phyloP scores from a whole-genome alignment of 2,113 vertebrate genomes.

The Delphinus delphis region DNA sequence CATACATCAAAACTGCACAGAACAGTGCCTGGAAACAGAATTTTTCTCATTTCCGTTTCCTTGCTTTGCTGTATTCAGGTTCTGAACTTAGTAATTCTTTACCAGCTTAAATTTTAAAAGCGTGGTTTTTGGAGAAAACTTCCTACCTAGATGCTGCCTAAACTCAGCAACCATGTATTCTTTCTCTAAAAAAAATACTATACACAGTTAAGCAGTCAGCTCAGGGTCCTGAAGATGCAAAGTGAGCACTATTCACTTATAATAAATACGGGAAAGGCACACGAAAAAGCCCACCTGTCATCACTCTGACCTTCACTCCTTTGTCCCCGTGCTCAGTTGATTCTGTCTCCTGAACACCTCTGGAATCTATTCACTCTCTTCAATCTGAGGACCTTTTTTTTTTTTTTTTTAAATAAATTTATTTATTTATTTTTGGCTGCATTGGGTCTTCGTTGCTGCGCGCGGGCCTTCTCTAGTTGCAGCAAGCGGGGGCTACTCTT shows the following conservation, averaged over 20 bases:
- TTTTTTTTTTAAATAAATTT: no score
- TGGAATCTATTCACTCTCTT: background rate
- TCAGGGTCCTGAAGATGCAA: background rate
- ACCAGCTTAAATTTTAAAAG: background rate
- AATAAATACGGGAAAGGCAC: background rate
- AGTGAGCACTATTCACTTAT: background rate
- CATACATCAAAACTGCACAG: background rate
- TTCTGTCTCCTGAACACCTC: background rate
- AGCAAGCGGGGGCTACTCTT: no score
- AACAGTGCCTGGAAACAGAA: background rate
- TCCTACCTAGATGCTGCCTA: background rate
- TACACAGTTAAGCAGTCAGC: background rate
- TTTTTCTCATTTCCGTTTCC: background rate
- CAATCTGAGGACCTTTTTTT: background rate
- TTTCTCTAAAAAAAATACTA: background rate
- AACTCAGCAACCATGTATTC: background rate
- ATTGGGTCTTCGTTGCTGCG: no score
- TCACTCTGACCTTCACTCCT: background rate
- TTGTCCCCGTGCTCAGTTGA: background rate
- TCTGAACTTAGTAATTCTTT: background rate
- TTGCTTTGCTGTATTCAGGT: background rate
- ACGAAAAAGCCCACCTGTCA: background rate
- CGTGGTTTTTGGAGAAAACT: background rate
- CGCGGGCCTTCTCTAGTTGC: no score
- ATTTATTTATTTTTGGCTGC: no score